Evolutionary conservation across 2,888 invertebrate species (phyloP).

Genomic region (Eupithecia inturbata): DNA sequence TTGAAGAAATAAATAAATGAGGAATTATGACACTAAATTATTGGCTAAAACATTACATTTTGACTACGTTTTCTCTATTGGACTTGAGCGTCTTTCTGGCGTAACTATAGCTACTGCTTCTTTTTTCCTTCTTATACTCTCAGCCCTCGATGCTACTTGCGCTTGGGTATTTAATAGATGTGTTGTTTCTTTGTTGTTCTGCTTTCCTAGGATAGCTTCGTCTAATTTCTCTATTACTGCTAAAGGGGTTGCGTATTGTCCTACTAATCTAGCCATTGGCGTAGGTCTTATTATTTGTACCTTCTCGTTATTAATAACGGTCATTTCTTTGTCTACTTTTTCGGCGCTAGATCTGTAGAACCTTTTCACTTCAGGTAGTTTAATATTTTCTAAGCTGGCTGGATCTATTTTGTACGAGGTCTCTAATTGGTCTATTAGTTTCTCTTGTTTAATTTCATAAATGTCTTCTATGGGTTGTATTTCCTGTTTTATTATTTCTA

Average conservation of each 20-base stretch:
- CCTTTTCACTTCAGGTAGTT: slow-evolving; percentile 61
- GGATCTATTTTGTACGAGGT: slow-evolving; percentile 54
- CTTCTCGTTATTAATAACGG: slow-evolving; percentile 70
- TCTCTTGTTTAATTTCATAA: slow-evolving; percentile 58
- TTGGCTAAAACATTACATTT: slow-evolving; percentile 67
- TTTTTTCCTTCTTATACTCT: slow-evolving; percentile 58
- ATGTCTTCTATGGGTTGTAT: slow-evolving; percentile 60
- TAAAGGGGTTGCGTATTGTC: slow-evolving; percentile 63
- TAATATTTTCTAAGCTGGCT: slow-evolving; percentile 21
- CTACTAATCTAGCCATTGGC: slow-evolving; percentile 62
- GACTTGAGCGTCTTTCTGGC: slow-evolving; percentile 51
- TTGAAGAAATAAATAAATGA: slow-evolving; percentile 45
- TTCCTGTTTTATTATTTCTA: slow-evolving; percentile 68
- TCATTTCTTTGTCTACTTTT: slow-evolving; percentile 63
- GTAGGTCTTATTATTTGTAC: slow-evolving; percentile 75
- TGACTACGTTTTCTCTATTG: slow-evolving; percentile 64
- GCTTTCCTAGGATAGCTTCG: slow-evolving; percentile 67
- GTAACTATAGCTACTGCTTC: slow-evolving; percentile 58
- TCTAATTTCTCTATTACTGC: slow-evolving; percentile 71
- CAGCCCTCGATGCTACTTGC: slow-evolving; percentile 10
- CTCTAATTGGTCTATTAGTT: slow-evolving; percentile 66
- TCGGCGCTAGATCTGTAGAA: slow-evolving; percentile 77
- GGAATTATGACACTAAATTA: slow-evolving; percentile 72
- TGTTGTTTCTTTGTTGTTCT: slow-evolving; percentile 19
- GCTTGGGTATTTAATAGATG: slow-evolving; percentile 1